Evolutionary conservation across 2,113 vertebrate genomes (phyloP), one percentile per base, ranked within the genome.

Genomic region (Cheilinus undulatus): DNA sequence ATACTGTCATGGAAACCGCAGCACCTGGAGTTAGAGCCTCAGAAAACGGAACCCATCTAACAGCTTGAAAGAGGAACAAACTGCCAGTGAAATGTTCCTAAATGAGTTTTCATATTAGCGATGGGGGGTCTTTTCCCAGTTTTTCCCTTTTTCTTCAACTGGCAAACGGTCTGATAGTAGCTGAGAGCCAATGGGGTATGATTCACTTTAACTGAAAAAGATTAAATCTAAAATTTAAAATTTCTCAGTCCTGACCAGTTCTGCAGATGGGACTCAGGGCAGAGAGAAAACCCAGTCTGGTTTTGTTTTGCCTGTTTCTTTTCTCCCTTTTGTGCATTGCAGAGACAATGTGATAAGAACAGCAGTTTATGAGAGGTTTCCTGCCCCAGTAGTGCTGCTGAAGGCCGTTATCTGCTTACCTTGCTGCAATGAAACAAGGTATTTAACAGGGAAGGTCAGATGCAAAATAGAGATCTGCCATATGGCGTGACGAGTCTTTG

Each of bases 401-500:
- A 79, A 78, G 68, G 73, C 69, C 52, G 23, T 84, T 85, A 86
- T 84, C 69, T 76, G 70, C 82, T 84, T 87, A 86, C 78, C 46
- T 85, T 78, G 76, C 78, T 65, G 68, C 73, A 68, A 70, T 80
- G 79, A 89, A 91, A 86, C 86, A 87, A 80, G 69, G 85, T 88
- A 89, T 92, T 92, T 86, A 92, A 89, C 82, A 78, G 71, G 65
- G 86, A 92, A 92, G 89, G 90, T 93, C 91, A 90, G 86, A 88
- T 88, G 80, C 86, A 89, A 90, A 89, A 89, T 70, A 79, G 68
- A 89, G 77, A 89, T 84, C 75, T 83, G 84, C 83, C 88, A 72
- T 62, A 80, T 82, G 56, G 80, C 58, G 58, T 84, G 87, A 90
- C 71, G 48, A 89, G 72, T 46, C 77, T 89, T 79, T 90, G 90